These are phyloP conservation scores for Gonocerus acuteangulatus DNA, from an alignment of 2,888 invertebrate species.

Conservation along the genomic window DNA sequence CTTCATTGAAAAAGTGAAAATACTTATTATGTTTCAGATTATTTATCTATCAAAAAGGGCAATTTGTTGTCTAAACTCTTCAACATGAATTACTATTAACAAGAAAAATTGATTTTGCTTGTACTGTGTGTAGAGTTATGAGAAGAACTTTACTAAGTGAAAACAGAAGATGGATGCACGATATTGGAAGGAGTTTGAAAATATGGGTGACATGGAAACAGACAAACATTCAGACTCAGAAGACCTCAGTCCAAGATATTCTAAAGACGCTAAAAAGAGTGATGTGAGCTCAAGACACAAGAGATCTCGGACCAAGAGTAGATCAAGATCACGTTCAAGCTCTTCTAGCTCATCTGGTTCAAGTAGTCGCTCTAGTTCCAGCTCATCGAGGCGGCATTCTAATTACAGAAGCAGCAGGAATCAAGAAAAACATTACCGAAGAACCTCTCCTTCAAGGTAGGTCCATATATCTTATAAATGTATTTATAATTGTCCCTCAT, in stretches of 20 bases:
- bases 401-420: constrained; percentile 1
- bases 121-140: no score
- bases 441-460: constrained; percentile 13
- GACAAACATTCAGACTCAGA: constrained; percentile 5
- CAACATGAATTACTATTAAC: no score
- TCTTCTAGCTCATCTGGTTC: constrained; percentile 9
- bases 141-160: no score
- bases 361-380: background rate
- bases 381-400: constrained; percentile 10
- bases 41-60: no score
- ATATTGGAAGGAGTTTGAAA: constrained; percentile 18
- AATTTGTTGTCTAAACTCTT: no score
- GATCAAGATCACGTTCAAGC: background rate
- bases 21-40: no score
- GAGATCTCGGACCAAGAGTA: background rate
- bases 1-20: no score
- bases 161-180: constrained; percentile 4
- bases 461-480: no score
- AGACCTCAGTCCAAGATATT: background rate
- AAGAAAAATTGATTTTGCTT: no score
- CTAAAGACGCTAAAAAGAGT: background rate
- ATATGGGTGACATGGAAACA: background rate
- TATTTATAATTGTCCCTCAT: no score
- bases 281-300: background rate
- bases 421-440: background rate